Evolutionary conservation across 2,797 vertebrate species (phyloP), one percentile per base, ranked within the genome.

Genomic region (Benthosema pterotum): DNA sequence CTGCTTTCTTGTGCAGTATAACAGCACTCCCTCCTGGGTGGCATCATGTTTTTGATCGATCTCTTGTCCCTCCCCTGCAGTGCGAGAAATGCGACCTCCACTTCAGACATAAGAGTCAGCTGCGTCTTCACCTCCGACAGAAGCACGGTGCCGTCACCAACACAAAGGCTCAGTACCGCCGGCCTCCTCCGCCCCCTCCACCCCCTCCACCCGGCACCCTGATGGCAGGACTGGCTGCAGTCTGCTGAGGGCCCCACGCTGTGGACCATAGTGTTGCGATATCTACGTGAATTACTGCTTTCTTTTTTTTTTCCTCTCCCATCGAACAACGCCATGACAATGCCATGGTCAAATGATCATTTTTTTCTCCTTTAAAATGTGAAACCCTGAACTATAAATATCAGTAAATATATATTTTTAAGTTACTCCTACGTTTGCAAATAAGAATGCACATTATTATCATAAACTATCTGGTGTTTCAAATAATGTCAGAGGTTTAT

Each of bases 41-140:
- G 32, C 32, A 38, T 38, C n/a, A n/a, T 38, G 32, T 42, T 60
- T n/a, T 2, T 58, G 52, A 74, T 42, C 38, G 0, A 5, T 42
- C n/a, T n/a, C n/a, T n/a, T n/a, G 17, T 52, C 69, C 42, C 68
- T 12, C 4, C 65, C 82, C 11, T 1, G 0, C 79, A 99, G 97
- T 99, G 97, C 86, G 97, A 99, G 91, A 96, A 95, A 83, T 99
- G 97, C 74, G 96, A 98, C 85, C 91, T 99, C 62, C 97, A 96
- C 88, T 99, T 99, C 80, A 94, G 96, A 82, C 97, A 99, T 93
- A 99, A 99, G 90, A 99, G 97, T 88, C 97, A 99, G 85, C 94
- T 99, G 72, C 92, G 97, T 77, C 94, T 99, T 53, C 97, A 99
- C 68, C 91, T 99, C 45, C 93, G 97, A 55, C 97, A 99, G 92